Percentiles rank a stretch among this genome's conserved stretches.
Evolutionary conservation across 2,888 invertebrate species (phyloP).

Genomic region (Platycheirus albimanus): DNA sequence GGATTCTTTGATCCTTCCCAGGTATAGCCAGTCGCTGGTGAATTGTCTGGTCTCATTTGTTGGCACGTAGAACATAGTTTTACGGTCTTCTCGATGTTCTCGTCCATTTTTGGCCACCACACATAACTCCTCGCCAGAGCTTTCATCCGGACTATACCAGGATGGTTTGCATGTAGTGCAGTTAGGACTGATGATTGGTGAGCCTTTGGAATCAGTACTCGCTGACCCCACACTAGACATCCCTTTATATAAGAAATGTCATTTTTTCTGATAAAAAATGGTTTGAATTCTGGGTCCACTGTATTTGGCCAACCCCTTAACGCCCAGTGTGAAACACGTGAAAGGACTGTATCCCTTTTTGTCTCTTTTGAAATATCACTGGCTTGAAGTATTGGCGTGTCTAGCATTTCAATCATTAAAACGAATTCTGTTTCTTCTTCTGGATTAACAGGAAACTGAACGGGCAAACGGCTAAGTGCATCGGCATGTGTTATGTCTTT

Average conservation of each 20-base stretch:
- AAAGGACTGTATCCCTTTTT: neutral
- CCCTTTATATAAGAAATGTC: neutral
- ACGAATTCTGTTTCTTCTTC: constrained; percentile 14
- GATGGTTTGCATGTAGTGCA: constrained; percentile 12
- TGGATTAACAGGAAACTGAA: neutral
- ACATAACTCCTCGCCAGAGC: constrained; percentile 10
- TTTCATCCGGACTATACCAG: constrained; percentile 10
- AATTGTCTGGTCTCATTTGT: constrained; percentile 7
- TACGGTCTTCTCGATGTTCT: constrained; percentile 4
- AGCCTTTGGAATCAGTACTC: constrained; percentile 15
- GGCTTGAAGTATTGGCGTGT: neutral
- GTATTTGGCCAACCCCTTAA: constrained; percentile 27
- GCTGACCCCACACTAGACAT: constrained; percentile 13
- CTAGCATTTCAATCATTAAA: neutral
- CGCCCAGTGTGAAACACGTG: constrained; percentile 16
- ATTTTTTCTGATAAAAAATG: constrained; percentile 9
- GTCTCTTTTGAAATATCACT: constrained; percentile 17
- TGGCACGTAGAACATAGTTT: neutral
- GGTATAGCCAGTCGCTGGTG: constrained; percentile 2
- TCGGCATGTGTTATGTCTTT: constrained; percentile 24
- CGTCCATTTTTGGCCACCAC: constrained; percentile 19
- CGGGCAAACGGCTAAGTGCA: constrained; percentile 7
- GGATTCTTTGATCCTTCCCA: constrained; percentile 17
- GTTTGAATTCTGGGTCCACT: constrained; percentile 12
- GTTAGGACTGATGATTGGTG: constrained; percentile 10